Evolutionary conservation across 2,797 vertebrate genomes (phyloP), one percentile per base, ranked within the genome.

Genomic region (Danio jaintianensis): DNA sequence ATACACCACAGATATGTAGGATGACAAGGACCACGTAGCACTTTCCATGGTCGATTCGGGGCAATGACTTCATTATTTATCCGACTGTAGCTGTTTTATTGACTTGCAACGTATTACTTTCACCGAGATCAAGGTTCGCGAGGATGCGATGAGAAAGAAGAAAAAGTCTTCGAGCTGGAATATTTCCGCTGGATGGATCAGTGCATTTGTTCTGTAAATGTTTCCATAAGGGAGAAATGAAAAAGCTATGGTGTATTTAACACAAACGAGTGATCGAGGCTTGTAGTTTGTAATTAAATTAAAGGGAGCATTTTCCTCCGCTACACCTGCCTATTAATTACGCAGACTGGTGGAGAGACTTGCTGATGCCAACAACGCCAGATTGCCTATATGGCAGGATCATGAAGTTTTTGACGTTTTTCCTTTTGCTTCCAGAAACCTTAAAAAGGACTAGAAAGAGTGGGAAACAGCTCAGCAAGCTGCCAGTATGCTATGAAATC

Each of bases 331-430:
- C 55, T 58, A 68, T 62, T 50, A 38, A 18, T 55, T 53, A 29
- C 40, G 48, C 74, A 66, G 53, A 70, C 85, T 75, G 43, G 71
- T 81, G 83, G 85, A 84, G 83, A 83, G 83, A 81, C 83, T 84
- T 80, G 90, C 91, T 90, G 91, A 94, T 95, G 95, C 94, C 94
- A 90, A 92, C 90, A 90, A 88, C 93, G 85, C 90, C 91, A 86
- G 93, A 94, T 88, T 95, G 94, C 91, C 89, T 95, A 86, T 92
- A 94, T 91, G 95, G 94, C 91, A 92, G 94, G 92, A 94, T 95
- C 91, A 95, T 94, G 91, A 95, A 95, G 94, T 96, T 95, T 92
- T 91, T 96, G 88, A 94, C 94, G 89, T 95, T 96, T 88, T 93
- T 95, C 88, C 94, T 96, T 90, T 92, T 96, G 90, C 95, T 95